Conservation (phyloP, 53 echinoderm and acorn worm species). For the Temnopleurus reevesii region DNA sequence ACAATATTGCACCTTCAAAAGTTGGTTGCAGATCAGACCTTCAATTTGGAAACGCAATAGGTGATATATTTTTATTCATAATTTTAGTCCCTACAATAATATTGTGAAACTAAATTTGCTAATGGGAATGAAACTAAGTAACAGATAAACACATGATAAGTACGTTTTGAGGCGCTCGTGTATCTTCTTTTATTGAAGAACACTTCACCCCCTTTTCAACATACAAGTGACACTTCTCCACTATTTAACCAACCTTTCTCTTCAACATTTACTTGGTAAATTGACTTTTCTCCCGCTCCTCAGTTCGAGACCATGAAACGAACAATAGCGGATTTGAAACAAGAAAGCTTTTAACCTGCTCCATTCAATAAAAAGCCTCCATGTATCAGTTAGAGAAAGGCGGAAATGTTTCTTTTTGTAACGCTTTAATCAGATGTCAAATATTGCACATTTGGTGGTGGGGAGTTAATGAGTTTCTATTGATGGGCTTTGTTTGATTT, state of each 20-base stretch:
- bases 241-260: background rate
- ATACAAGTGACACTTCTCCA: background rate
- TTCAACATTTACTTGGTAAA: constrained; percentile 6
- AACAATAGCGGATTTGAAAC: background rate
- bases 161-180: background rate
- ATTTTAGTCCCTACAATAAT: too few species aligned
- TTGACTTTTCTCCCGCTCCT: constrained; percentile 21
- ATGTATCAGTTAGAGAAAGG: constrained; percentile 16
- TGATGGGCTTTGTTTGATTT: constrained; percentile 9
- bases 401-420: constrained; percentile 56
- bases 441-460: constrained; percentile 10
- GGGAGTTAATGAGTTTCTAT: constrained; percentile 43
- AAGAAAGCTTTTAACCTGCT: constrained; percentile 32
- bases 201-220: too few species aligned
- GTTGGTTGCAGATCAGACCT: too few species aligned
- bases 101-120: too few species aligned
- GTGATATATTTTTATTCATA: too few species aligned
- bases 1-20: too few species aligned
- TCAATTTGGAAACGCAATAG: too few species aligned
- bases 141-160: background rate
- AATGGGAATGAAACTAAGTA: background rate
- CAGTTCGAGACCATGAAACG: constrained; percentile 6
- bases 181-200: background rate
- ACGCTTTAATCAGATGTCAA: constrained; percentile 19
- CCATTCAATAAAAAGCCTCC: background rate